These are phyloP conservation scores for Hylia prasina DNA, from an alignment of 2,113 vertebrate species.

Conservation along the genomic window DNA sequence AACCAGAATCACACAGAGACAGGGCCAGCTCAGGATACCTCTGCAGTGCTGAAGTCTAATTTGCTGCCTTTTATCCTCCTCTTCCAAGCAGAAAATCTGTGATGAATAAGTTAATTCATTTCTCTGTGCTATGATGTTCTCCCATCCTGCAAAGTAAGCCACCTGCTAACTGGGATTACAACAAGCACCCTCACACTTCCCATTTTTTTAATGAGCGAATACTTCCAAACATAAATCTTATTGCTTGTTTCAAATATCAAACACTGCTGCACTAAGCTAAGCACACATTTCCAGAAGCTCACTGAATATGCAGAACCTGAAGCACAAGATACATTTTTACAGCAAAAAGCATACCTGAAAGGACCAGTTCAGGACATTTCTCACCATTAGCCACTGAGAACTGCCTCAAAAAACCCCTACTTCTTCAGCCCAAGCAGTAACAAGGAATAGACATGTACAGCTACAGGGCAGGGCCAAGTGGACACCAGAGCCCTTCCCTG, in stretches of 20 bases:
- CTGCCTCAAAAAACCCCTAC: neutral
- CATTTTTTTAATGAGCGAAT: neutral
- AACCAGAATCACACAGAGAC: neutral
- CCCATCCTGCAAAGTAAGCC: neutral
- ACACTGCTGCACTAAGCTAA: neutral
- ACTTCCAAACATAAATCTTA: neutral
- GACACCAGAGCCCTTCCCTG: neutral
- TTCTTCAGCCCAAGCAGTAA: neutral
- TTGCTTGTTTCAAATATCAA: neutral
- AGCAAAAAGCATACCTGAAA: neutral
- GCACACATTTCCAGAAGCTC: neutral
- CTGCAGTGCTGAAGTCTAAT: neutral
- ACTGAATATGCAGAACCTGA: neutral
- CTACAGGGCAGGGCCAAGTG: neutral
- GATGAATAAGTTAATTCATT: neutral
- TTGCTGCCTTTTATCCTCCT: neutral
- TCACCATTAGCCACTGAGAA: neutral
- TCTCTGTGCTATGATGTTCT: neutral
- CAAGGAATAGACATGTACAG: neutral
- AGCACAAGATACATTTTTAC: neutral
- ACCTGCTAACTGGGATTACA: neutral
- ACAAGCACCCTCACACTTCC: neutral
- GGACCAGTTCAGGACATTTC: neutral
- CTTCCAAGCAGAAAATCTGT: neutral
- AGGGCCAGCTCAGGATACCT: neutral